Base-by-base conservation (phyloP, 2,113 vertebrate species). In the Galeopterus variegatus region DNA sequence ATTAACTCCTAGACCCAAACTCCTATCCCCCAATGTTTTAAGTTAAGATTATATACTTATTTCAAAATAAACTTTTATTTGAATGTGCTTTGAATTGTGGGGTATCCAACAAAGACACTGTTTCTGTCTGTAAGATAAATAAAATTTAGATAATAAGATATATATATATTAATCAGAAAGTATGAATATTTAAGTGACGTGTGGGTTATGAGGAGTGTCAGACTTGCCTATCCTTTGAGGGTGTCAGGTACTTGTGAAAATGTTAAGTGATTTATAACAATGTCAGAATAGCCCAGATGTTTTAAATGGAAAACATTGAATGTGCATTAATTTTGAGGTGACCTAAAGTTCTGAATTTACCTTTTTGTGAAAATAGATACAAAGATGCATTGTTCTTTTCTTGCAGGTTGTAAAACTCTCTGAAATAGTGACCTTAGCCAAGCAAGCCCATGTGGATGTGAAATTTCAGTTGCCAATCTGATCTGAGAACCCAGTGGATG, bases 381-480 rank as follows among this genome's bases (percentile, higher is more conserved):
- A 90, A 58, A 95, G 10, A 33, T 60, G 70, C 19, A 88, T 81
- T 96, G 0, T 97, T 97, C 91, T 96, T 98, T 48, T 93, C 96
- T 97, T 98, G 7, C 98, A 99, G 99, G 99, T 99, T 97, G 99
- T 99, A 82, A 99, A 99, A 97, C 99, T 99, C 90, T 99, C 99
- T 97, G 99, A 99, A 98, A 99, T 99, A 72, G 99, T 99, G 79
- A 99, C 83, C 0, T 98, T 99, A 98, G 99, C 99, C 56, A 99
- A 99, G 93, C 99, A 99, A 98, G 99, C 99, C 96, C 99, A 99
- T 50, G 99, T 99, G 97, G 99, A 99, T 98, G 99, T 99, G 98
- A 99, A 99, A 98, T 99, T 99, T 98, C 99, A 99, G 98, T 98
- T 99, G 98, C 99, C 99, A 84, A 99, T 99, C 98, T 99, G 99